Evolutionary conservation across 2,888 invertebrate species (phyloP), one percentile per base, ranked within the genome.

Genomic region (Sarcophaga variegata): DNA sequence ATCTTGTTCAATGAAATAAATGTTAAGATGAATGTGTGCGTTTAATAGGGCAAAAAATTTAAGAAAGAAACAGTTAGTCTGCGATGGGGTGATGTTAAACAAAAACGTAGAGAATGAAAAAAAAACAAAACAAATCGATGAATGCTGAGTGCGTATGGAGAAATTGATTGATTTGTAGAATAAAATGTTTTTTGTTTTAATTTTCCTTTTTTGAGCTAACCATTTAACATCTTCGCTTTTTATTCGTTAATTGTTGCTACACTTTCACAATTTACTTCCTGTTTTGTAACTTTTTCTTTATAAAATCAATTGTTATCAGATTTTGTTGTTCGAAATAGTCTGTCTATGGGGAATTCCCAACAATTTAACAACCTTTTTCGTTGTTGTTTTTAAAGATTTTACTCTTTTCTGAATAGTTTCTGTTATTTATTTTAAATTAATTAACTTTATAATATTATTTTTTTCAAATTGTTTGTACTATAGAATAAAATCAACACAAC

Each of bases 201-300:
- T 54, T 54, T 54, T 17, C 12, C 20, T n/a, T 60, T 72, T 14
- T 62, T 62, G 6, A 17, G 49, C 84, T 80, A 66, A 84, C 84
- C 84, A 76, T 84, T 84, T 62, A 84, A 84, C 84, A 84, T 84
- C n/a, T 75, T 75, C 64, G 60, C 11, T 37, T 49, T 63, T 60
- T 17, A 49, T n/a, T 54, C 22, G 22, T 66, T 59, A 54, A 6
- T n/a, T 27, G 63, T 59, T 47, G 37, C 14, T 59, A 17, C 62
- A 62, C 22, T 77, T 78, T 8, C n/a, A 67, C 83, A 64, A 66
- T 45, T 22, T 76, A 66, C 27, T 84, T 83, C 47, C 47, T 80
- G 70, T 64, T 75, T 37, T 75, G 6, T 64, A 75, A 64, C 37
- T 49, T 69, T 62, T 60, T 17, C 25, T 54, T 25, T 6, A 54